These are phyloP conservation scores for Drosophila pseudoananassae DNA, from an alignment of 1,140 invertebrate species.

Conservation along the genomic window DNA sequence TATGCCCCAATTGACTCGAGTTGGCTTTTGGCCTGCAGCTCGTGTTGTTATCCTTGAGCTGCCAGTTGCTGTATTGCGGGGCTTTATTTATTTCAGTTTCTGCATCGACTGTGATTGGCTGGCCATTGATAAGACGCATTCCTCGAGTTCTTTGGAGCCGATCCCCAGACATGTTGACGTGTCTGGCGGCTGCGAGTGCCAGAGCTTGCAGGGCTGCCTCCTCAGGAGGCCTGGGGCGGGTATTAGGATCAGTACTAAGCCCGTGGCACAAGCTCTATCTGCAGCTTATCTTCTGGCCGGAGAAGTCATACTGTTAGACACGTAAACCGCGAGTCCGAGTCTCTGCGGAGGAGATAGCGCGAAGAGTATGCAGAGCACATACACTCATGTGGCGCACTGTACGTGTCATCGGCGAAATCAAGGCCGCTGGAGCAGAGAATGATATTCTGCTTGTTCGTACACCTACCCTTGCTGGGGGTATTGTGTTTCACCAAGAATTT, in stretches of 20 bases:
- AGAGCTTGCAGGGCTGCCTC: too few species aligned
- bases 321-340: slow-evolving; percentile 20
- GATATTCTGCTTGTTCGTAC: not conserved
- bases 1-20: slow-evolving; percentile 12
- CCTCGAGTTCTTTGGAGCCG: slow-evolving; percentile 37
- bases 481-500: slow-evolving; percentile 8
- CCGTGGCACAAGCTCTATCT: not conserved
- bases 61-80: slow-evolving; percentile 37
- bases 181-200: slow-evolving; percentile 34
- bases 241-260: too few species aligned
- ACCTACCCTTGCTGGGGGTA: slow-evolving; percentile 20
- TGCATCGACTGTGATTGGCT: slow-evolving; percentile 39
- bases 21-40: slow-evolving; percentile 17
- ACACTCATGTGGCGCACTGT: slow-evolving; percentile 11
- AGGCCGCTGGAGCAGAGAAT: slow-evolving; percentile 32
- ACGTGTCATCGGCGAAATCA: slow-evolving; percentile 47
- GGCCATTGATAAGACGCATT: slow-evolving; percentile 50
- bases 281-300: not conserved
- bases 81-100: slow-evolving; percentile 9
- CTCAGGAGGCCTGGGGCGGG: too few species aligned
- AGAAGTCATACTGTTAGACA: slow-evolving; percentile 28
- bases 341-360: slow-evolving; percentile 15
- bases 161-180: slow-evolving; percentile 28
- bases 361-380: not conserved
- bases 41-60: slow-evolving; percentile 49